Evolutionary conservation across 2,113 vertebrate species (phyloP).

Genomic region (Mus spicilegus): DNA sequence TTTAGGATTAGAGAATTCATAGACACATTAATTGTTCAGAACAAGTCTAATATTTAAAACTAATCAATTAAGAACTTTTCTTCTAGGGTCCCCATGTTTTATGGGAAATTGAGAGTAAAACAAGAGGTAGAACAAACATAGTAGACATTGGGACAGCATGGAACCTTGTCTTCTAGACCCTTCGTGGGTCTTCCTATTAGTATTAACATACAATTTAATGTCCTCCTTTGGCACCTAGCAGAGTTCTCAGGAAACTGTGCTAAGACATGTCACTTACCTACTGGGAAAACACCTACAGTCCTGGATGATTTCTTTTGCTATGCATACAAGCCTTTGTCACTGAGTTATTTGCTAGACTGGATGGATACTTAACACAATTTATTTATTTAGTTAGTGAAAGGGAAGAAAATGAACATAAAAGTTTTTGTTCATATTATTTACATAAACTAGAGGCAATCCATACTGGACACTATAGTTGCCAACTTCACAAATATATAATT

Average conservation of each 20-base stretch:
- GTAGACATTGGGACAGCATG: neutral
- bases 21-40: conserved; percentile 23
- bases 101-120: neutral
- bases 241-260: neutral
- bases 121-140: neutral
- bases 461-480: neutral
- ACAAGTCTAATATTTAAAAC: neutral
- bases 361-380: neutral
- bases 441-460: neutral
- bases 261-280: neutral
- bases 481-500: neutral
- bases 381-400: neutral
- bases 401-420: conserved; percentile 2
- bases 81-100: neutral
- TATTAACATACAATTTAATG: neutral
- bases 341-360: neutral
- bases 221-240: neutral
- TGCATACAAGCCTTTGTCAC: neutral
- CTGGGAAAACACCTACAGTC: neutral
- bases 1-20: neutral
- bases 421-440: neutral
- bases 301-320: neutral
- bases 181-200: neutral
- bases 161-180: neutral
- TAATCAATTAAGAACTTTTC: neutral